Base-by-base conservation (phyloP, 2,797 vertebrate species). In the Siniperca obscura region DNA sequence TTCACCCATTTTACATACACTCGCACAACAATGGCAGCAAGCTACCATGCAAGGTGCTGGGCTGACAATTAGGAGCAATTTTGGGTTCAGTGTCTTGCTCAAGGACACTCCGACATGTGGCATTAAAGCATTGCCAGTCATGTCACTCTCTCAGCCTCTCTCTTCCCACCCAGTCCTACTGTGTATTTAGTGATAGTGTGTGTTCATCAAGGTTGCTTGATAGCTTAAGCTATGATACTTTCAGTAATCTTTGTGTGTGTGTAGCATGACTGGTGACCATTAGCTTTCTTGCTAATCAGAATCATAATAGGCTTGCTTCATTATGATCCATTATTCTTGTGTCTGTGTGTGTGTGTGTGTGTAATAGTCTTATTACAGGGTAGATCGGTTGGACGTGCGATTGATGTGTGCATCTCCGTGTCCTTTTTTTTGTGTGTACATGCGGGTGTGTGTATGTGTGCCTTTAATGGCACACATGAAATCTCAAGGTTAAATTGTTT, bases 401-500 rank as follows among this genome's bases (percentile, higher is more conserved):
- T 90, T 89, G 84, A 92, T 89, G 75, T 69, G 65, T 57, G 30
- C 22, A 4, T 80, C 83, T 40, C 38, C 4, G 4, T 42, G 76
- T 82, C 61, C 60, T 66, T 36, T 64, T 70, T 70, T 25, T 3
- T 79, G 55, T 74, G 74, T 74, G 64, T 70, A 30, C 36, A 19
- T 74, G 67, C 21, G 14, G 4, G 9, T 70, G 70, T 64, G 60
- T 64, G 60, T 55, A 2, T 74, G 70, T 75, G 66, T 42, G 64
- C 80, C 30, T 76, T 76, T 76, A 74, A 78, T 74, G 74, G 81
- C 80, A 81, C 56, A 65, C 73, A 14, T 62, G 60, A 55, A 36
- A 61, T 76, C 60, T 90, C 85, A 93, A 93, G 90, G 90, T 92
- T 86, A 89, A 91, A 83, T 9, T 80, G 83, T 78, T 89, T 61